Conservation (phyloP, 2,888 invertebrate genomes). For the Erebia palarica region DNA sequence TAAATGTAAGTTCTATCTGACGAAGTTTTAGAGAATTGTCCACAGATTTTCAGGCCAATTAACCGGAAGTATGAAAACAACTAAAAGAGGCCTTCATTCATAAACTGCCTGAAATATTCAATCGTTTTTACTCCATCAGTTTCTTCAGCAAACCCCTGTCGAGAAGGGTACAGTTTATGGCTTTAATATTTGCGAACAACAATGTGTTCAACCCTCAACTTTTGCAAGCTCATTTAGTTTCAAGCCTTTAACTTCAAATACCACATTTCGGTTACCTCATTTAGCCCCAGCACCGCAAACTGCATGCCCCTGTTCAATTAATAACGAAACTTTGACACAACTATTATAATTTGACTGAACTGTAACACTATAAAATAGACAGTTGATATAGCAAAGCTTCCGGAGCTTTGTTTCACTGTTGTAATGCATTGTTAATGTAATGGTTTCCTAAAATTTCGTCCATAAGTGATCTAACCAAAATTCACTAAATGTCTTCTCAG, state of each 20-base stretch:
- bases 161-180: conserved; percentile 1
- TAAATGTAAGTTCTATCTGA: too few relatives aligned
- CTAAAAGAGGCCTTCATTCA: background rate
- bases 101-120: conserved; percentile 18
- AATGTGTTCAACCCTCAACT: conserved; percentile 17
- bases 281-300: background rate
- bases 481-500: background rate
- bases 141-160: conserved; percentile 17
- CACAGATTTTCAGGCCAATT: background rate
- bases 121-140: conserved; percentile 26
- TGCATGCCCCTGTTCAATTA: background rate
- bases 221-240: conserved; percentile 11
- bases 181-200: background rate
- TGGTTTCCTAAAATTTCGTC: conserved; percentile 1
- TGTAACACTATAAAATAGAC: background rate
- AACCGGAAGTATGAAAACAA: background rate
- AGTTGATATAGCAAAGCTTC: background rate
- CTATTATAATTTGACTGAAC: background rate
- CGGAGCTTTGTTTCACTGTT: too few relatives aligned
- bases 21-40: too few relatives aligned
- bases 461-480: background rate
- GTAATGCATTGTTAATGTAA: background rate
- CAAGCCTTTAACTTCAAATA: background rate
- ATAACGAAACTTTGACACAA: background rate
- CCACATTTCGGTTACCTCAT: conserved; percentile 3